Percentiles rank a stretch among this genome's conserved stretches.
Conservation (phyloP, 2,888 invertebrate species). For the Macaria liturata region DNA sequence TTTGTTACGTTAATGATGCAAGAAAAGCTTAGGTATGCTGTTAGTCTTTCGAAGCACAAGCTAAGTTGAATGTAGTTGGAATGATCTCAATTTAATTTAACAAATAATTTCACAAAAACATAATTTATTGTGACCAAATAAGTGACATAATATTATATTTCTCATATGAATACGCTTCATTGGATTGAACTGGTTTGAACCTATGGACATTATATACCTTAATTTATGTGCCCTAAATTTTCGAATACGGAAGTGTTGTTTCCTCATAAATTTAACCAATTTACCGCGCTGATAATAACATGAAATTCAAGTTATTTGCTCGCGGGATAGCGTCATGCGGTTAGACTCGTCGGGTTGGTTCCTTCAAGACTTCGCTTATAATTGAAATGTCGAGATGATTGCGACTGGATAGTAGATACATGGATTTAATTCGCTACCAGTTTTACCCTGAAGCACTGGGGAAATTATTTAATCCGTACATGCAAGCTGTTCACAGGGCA, state of each 20-base stretch:
- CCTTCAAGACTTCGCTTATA: conserved; percentile 30
- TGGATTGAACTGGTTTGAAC: too few species aligned
- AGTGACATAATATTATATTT: too few species aligned
- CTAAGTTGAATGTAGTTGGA: too few species aligned
- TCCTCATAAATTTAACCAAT: not conserved
- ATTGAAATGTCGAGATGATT: conserved; percentile 54
- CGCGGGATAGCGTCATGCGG: conserved; percentile 9
- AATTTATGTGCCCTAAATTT: not conserved
- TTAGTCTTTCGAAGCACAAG: too few species aligned
- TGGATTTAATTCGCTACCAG: conserved; percentile 51
- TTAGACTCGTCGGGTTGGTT: conserved; percentile 16
- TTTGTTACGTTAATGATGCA: too few species aligned
- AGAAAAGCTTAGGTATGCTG: too few species aligned
- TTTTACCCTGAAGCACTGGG: conserved; percentile 33
- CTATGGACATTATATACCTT: too few species aligned
- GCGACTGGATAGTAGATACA: conserved; percentile 46
- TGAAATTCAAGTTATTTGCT: conserved; percentile 4
- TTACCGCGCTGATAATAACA: not conserved
- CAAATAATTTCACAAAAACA: too few species aligned
- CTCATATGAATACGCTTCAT: too few species aligned
- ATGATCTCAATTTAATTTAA: too few species aligned
- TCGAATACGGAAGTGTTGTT: not conserved
- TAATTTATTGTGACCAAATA: too few species aligned
- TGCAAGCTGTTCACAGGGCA: too few species aligned
- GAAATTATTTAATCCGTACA: conserved; percentile 10